A percentile compares a stretch with the other conserved stretches of the same genome.
These are phyloP conservation scores for Alloplasta piceator DNA, from an alignment of 2,888 invertebrate species.

Conservation along the genomic window DNA sequence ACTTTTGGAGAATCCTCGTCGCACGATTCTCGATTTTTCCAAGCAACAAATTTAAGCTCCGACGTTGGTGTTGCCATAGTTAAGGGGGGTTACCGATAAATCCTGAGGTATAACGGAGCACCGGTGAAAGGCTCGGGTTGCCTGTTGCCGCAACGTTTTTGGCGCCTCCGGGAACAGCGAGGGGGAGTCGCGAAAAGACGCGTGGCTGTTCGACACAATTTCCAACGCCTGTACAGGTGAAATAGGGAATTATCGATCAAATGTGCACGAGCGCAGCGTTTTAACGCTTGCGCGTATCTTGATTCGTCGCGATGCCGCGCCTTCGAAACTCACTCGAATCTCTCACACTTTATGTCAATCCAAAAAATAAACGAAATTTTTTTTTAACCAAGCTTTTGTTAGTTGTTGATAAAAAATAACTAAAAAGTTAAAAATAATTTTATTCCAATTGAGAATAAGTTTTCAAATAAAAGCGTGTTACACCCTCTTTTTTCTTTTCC, in stretches of 20 bases:
- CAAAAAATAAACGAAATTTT: too few species aligned
- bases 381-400: too few species aligned
- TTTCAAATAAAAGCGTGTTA: too few species aligned
- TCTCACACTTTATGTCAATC: too few species aligned
- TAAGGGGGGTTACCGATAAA: conserved; percentile 24
- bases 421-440: too few species aligned
- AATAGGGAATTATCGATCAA: conserved; percentile 75
- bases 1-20: too few species aligned
- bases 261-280: conserved; percentile 68
- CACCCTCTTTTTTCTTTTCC: too few species aligned
- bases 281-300: conserved; percentile 60
- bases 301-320: conserved; percentile 29
- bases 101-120: neutral
- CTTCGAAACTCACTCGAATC: conserved; percentile 5
- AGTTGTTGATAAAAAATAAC: too few species aligned
- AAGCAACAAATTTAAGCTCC: too few species aligned
- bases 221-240: conserved; percentile 18
- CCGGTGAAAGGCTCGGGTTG: neutral
- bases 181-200: conserved; percentile 43
- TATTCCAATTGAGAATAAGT: too few species aligned
- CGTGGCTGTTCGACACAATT: neutral
- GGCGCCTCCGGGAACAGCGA: neutral
- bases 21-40: too few species aligned
- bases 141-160: neutral
- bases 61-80: conserved; percentile 14